Conservation (phyloP, 2,113 vertebrate genomes). For the Ageneiosus marmoratus region DNA sequence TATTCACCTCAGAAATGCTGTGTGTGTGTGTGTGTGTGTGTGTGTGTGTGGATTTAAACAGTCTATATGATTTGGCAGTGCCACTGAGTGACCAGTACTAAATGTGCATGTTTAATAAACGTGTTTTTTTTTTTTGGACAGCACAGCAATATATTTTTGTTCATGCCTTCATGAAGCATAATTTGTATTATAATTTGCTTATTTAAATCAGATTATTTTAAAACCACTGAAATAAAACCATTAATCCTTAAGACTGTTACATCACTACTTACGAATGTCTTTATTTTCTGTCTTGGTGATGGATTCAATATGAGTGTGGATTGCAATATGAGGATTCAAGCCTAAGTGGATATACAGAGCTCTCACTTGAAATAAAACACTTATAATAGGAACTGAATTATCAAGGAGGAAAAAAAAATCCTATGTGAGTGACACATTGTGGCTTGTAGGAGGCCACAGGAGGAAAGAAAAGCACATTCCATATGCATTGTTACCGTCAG, state of each 20-base stretch:
- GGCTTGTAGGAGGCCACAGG: background rate
- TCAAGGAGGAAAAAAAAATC: background rate
- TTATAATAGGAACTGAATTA: slow-evolving; percentile 1
- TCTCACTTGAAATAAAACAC: slow-evolving; percentile 1
- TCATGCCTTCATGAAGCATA: slow-evolving; percentile 4
- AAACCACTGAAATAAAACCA: slow-evolving; percentile 4
- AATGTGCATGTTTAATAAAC: slow-evolving; percentile 59
- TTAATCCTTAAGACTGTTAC: slow-evolving; percentile 14
- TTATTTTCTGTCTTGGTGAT: background rate
- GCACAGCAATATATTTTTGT: slow-evolving; percentile 36
- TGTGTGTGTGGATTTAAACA: background rate
- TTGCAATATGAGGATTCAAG: too few species aligned
- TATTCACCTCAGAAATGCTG: too few species aligned
- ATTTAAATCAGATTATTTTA: slow-evolving; percentile 27
- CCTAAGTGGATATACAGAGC: slow-evolving; percentile 4
- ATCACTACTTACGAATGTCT: background rate
- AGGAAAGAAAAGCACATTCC: background rate
- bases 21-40: background rate
- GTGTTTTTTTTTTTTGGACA: slow-evolving; percentile 28
- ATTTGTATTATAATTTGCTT: slow-evolving; percentile 13
- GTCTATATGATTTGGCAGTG: slow-evolving; percentile 68
- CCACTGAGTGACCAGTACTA: slow-evolving; percentile 64
- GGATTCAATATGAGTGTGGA: too few species aligned
- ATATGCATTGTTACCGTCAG: slow-evolving; percentile 13
- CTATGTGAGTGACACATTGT: background rate